phyloP scores from a whole-genome alignment of 2,113 vertebrate genomes.

The Microtus pennsylvanicus region DNA sequence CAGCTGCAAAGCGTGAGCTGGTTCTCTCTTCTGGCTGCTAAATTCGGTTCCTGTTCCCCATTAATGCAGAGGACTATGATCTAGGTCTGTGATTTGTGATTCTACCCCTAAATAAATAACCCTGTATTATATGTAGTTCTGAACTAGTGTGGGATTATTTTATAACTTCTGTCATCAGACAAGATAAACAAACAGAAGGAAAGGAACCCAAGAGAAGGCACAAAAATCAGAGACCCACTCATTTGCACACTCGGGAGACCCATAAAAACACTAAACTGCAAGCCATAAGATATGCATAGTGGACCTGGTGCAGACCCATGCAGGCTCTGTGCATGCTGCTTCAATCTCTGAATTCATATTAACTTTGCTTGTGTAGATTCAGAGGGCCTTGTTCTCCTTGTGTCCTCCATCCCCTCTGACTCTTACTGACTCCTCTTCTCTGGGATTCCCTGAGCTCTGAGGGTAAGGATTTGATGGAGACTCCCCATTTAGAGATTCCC shows the following conservation, averaged over 20 bases:
- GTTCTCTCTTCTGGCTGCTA: too few species aligned
- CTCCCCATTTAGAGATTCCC: background rate
- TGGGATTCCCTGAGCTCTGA: background rate
- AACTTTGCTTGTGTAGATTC: background rate
- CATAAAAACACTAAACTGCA: background rate
- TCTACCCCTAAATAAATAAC: too few species aligned
- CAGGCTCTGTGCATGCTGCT: background rate
- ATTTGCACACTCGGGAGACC: background rate
- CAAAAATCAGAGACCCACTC: background rate
- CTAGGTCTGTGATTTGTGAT: too few species aligned
- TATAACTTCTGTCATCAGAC: too few species aligned
- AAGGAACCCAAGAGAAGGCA: background rate
- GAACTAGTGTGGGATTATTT: too few species aligned
- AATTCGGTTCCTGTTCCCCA: too few species aligned
- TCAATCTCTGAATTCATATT: background rate
- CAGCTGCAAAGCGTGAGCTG: too few species aligned
- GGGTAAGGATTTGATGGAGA: background rate
- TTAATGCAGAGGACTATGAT: too few species aligned
- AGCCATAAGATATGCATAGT: background rate
- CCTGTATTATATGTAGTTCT: too few species aligned
- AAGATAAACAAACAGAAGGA: background rate
- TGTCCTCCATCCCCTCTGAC: background rate
- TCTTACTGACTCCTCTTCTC: background rate
- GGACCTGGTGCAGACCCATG: background rate
- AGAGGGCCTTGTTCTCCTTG: background rate